phyloP scores from a whole-genome alignment of 2,888 invertebrate species.

The Lycaena phlaeas region DNA sequence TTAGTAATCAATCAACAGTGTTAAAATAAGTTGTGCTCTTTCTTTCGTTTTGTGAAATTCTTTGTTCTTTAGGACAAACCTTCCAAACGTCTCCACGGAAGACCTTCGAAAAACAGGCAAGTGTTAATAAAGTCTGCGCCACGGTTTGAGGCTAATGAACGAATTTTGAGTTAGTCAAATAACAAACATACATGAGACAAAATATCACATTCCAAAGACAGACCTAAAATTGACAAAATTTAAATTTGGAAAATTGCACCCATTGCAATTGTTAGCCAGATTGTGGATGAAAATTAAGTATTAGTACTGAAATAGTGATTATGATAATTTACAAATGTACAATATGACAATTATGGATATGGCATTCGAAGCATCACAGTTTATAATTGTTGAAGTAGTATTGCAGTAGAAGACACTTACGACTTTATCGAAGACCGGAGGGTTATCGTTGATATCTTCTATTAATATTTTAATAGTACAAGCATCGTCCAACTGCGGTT shows the following conservation, averaged over 20 bases:
- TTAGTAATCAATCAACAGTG: slow-evolving; percentile 32
- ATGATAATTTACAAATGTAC: slow-evolving; percentile 2
- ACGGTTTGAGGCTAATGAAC: slow-evolving; percentile 50
- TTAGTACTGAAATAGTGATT: slow-evolving; percentile 12
- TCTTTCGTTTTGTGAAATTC: slow-evolving; percentile 54
- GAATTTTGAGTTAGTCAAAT: slow-evolving; percentile 30
- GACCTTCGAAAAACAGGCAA: slow-evolving; percentile 73
- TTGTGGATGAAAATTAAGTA: slow-evolving; percentile 1
- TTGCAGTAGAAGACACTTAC: slow-evolving; percentile 64
- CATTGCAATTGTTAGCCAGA: slow-evolving; percentile 1
- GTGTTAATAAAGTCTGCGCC: slow-evolving; percentile 58
- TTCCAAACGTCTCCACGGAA: slow-evolving; percentile 77
- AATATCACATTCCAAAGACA: slow-evolving; percentile 19
- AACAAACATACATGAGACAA: slow-evolving; percentile 14
- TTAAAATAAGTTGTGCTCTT: slow-evolving; percentile 47
- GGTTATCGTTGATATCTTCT: slow-evolving; percentile 94
- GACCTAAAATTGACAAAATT: slow-evolving; percentile 24
- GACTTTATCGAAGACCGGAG: slow-evolving; percentile 84
- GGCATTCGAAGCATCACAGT: neutral
- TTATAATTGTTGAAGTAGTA: too few species aligned
- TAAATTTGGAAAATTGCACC: slow-evolving; percentile 17
- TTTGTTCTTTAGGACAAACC: slow-evolving; percentile 72
- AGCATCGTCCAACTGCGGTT: slow-evolving; percentile 90
- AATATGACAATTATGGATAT: neutral
- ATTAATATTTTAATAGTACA: slow-evolving; percentile 94